Percentiles rank a stretch among this genome's conserved stretches.
Conservation (phyloP, 2,113 vertebrate species). For the Oncorhynchus masou region DNA sequence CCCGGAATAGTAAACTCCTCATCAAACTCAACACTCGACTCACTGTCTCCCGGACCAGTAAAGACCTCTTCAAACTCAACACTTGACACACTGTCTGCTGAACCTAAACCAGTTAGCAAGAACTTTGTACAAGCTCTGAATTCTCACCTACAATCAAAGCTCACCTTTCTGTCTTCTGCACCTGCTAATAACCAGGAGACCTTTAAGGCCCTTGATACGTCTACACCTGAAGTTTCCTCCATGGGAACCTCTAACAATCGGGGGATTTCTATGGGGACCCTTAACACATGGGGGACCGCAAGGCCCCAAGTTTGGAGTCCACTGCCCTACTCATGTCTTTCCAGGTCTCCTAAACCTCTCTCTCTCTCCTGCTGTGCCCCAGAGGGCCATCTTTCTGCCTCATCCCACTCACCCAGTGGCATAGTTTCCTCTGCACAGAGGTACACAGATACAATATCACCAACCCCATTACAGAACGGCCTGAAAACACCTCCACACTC, state of each 20-base stretch:
- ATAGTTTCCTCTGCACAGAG: no score
- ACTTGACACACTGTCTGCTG: conserved; percentile 49
- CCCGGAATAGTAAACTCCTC: conserved; percentile 1
- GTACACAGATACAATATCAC: no score
- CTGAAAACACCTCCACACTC: no score
- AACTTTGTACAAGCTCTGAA: no score
- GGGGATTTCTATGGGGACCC: not conserved
- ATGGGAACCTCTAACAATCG: conserved; percentile 5
- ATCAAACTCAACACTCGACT: not conserved
- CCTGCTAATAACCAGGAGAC: conserved; percentile 4
- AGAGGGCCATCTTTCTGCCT: no score
- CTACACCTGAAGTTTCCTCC: conserved; percentile 24
- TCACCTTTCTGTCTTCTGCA: no score
- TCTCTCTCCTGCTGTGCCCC: no score
- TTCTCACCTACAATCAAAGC: no score
- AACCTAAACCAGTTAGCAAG: conserved; percentile 33
- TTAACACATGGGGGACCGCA: not conserved
- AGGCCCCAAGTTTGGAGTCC: not conserved
- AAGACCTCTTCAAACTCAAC: conserved; percentile 3
- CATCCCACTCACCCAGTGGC: no score
- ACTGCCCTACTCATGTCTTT: no score
- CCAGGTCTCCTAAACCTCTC: no score
- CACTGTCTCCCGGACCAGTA: conserved; percentile 15
- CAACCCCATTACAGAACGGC: conserved; percentile 6
- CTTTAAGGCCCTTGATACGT: not conserved